phyloP scores from a whole-genome alignment of 2,113 vertebrate genomes.

The Entomyzon cyanotis region DNA sequence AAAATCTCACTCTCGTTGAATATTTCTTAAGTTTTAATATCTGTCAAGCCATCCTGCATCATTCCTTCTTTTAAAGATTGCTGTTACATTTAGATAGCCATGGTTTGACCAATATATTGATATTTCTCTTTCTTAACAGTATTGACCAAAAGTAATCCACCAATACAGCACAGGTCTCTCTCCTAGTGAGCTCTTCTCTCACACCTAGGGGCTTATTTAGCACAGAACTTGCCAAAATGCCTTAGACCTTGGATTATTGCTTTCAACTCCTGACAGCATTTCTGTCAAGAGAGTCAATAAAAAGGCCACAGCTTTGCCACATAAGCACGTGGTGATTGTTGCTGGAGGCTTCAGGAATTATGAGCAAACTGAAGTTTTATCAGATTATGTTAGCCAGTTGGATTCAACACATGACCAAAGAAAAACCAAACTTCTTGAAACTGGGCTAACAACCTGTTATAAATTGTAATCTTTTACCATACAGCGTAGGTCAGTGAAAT shows the following conservation, averaged over 20 bases:
- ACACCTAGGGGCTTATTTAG: background rate
- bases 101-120: background rate
- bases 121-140: background rate
- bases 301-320: slow-evolving; percentile 60
- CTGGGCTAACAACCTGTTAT: background rate
- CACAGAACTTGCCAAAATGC: background rate
- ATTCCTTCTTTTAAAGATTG: background rate
- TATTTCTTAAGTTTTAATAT: background rate
- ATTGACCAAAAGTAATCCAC: background rate
- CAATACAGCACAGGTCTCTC: background rate
- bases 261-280: slow-evolving; percentile 23
- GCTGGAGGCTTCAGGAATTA: slow-evolving; percentile 41
- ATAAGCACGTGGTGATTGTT: slow-evolving; percentile 41
- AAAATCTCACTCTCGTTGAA: background rate
- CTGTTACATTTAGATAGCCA: background rate
- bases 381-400: background rate
- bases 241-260: background rate
- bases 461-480: background rate
- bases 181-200: accelerated
- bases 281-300: slow-evolving; percentile 65
- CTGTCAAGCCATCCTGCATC: background rate
- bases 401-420: slow-evolving; percentile 1
- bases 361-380: slow-evolving; percentile 18
- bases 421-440: background rate
- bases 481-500: background rate